These are phyloP conservation scores for Phocoena sinus DNA, from an alignment of 2,113 vertebrate genomes.

Conservation along the genomic window DNA sequence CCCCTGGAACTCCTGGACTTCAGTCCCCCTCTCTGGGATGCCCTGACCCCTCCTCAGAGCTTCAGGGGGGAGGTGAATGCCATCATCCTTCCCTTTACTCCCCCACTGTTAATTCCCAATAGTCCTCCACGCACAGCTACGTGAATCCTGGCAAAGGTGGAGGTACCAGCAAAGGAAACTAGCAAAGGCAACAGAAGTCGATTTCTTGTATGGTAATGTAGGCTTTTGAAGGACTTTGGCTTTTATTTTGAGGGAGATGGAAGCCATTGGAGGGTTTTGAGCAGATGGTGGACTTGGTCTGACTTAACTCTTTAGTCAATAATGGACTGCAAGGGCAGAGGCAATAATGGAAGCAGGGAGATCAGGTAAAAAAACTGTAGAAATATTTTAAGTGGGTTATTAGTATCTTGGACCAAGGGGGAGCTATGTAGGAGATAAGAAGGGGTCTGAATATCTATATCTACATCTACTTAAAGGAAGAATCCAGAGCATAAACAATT, in stretches of 20 bases:
- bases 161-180: background rate
- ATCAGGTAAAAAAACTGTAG: background rate
- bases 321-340: background rate
- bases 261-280: background rate
- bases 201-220: background rate
- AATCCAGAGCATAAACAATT: background rate
- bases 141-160: background rate
- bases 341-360: background rate
- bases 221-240: background rate
- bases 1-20: background rate
- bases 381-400: background rate
- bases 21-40: background rate
- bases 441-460: background rate
- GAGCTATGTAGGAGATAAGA: background rate
- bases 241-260: background rate
- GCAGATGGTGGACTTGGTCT: background rate
- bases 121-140: background rate
- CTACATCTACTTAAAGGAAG: background rate
- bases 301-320: background rate
- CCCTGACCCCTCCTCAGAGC: background rate
- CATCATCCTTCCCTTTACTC: background rate
- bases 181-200: background rate
- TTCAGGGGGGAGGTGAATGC: fast-evolving
- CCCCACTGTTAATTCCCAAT: background rate
- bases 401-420: background rate